Conservation (phyloP, 2,797 vertebrate species). For the Takifugu ocellatus region DNA sequence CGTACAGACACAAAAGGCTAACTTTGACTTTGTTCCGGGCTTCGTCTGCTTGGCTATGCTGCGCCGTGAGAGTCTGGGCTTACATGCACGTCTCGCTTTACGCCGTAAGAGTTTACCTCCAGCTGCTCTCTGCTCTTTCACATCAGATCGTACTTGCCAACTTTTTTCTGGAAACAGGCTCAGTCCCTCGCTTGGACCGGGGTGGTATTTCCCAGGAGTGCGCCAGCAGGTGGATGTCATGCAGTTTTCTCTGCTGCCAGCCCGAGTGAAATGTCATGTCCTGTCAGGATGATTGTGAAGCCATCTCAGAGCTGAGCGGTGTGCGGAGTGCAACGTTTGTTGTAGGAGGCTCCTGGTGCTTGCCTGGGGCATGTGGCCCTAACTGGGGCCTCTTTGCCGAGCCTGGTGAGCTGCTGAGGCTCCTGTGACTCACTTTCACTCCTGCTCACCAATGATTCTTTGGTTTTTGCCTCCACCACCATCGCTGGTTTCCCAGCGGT, state of each 20-base stretch:
- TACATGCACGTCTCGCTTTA: conserved; percentile 47
- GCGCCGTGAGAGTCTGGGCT: conserved; percentile 34
- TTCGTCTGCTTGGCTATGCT: conserved; percentile 42
- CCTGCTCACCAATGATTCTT: conserved; percentile 3
- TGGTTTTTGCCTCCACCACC: conserved; percentile 9
- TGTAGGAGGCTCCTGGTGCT: conserved; percentile 62
- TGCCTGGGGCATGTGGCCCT: conserved; percentile 65
- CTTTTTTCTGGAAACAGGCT: conserved; percentile 44
- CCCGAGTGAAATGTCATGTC: conserved; percentile 76
- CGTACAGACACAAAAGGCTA: conserved; percentile 59
- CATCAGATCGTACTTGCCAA: conserved; percentile 60
- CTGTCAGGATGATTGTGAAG: conserved; percentile 74
- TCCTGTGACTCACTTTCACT: conserved; percentile 44
- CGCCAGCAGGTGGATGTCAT: conserved; percentile 64
- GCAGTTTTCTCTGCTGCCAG: conserved; percentile 48
- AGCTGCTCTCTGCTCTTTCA: conserved; percentile 56
- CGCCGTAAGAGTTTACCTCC: conserved; percentile 56
- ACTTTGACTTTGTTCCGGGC: conserved; percentile 56
- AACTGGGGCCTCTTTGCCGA: conserved; percentile 55
- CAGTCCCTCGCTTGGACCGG: conserved; percentile 42
- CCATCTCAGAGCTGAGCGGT: conserved; percentile 56
- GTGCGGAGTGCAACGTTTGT: conserved; percentile 50
- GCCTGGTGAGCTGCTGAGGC: conserved; percentile 42
- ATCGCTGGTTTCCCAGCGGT: conserved; percentile 6
- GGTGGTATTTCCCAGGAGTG: conserved; percentile 56